A percentile compares a stretch with the other conserved stretches of the same genome.
Conservation (phyloP, 2,888 invertebrate species). For the Noctua janthina region DNA sequence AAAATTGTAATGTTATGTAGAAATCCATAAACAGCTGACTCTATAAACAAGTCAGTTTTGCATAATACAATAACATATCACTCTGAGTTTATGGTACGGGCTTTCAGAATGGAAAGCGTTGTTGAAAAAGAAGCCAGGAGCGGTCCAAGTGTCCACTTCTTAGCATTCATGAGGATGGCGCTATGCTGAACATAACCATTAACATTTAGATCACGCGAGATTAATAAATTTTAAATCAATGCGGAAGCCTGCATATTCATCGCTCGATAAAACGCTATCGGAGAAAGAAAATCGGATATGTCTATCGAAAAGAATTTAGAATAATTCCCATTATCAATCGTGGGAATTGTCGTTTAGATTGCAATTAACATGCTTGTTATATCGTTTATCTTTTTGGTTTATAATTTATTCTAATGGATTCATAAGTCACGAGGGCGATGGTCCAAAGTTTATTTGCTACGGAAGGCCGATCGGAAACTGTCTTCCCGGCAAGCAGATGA, state of each 20-base stretch:
- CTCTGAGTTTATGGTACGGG: slow-evolving; percentile 72
- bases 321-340: slow-evolving; percentile 63
- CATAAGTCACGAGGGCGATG: slow-evolving; percentile 63
- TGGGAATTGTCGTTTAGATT: slow-evolving; percentile 70
- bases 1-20: slow-evolving; percentile 66
- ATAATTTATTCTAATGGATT: slow-evolving; percentile 67
- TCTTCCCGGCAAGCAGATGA: slow-evolving; percentile 49
- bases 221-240: slow-evolving; percentile 65
- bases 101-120: slow-evolving; percentile 75
- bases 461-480: slow-evolving; percentile 62
- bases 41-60: slow-evolving; percentile 77
- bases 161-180: slow-evolving; percentile 82
- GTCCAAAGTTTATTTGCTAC: slow-evolving; percentile 42
- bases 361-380: slow-evolving; percentile 55
- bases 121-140: slow-evolving; percentile 80
- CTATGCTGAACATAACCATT: slow-evolving; percentile 73
- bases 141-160: slow-evolving; percentile 80
- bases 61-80: slow-evolving; percentile 81
- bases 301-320: slow-evolving; percentile 51
- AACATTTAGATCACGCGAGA: slow-evolving; percentile 65
- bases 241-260: slow-evolving; percentile 66
- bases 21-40: slow-evolving; percentile 66
- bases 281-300: slow-evolving; percentile 54
- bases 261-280: slow-evolving; percentile 50
- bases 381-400: slow-evolving; percentile 56